Conservation (phyloP, 2,113 vertebrate genomes). For the Cyprinodon brontotheroides region DNA sequence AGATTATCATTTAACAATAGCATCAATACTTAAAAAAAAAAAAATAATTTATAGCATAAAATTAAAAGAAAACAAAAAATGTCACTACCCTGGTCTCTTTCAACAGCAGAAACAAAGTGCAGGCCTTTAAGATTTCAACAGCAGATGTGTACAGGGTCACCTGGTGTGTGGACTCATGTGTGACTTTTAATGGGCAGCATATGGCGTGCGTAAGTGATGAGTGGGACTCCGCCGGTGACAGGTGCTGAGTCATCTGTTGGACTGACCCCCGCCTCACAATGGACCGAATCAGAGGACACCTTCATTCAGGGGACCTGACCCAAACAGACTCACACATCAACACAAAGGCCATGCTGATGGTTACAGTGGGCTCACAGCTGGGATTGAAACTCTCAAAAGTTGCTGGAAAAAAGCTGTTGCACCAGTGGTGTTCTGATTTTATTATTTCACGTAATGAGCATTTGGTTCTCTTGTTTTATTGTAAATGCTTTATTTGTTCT, state of each 20-base stretch:
- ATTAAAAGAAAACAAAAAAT: background rate
- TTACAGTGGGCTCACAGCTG: background rate
- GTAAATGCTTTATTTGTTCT: no score
- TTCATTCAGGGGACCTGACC: slow-evolving; percentile 49
- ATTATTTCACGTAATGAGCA: no score
- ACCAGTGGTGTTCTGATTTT: background rate
- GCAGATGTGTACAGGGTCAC: slow-evolving; percentile 76
- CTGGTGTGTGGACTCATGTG: slow-evolving; percentile 65
- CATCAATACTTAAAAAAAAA: background rate
- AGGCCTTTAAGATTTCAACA: background rate
- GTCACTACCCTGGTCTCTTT: background rate
- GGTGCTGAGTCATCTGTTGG: slow-evolving; percentile 72
- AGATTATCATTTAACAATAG: background rate
- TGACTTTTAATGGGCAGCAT: slow-evolving; percentile 81
- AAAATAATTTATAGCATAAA: background rate
- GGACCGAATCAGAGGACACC: slow-evolving; percentile 64
- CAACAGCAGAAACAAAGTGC: background rate
- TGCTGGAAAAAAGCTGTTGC: background rate
- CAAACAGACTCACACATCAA: slow-evolving; percentile 3
- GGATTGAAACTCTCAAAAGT: background rate
- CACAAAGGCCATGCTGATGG: background rate
- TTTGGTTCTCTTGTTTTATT: no score
- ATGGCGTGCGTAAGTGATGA: slow-evolving; percentile 78
- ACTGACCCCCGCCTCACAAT: slow-evolving; percentile 39
- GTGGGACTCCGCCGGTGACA: slow-evolving; percentile 64